phyloP scores from a whole-genome alignment of 2,888 invertebrate species.

The Rhingia rostrata region DNA sequence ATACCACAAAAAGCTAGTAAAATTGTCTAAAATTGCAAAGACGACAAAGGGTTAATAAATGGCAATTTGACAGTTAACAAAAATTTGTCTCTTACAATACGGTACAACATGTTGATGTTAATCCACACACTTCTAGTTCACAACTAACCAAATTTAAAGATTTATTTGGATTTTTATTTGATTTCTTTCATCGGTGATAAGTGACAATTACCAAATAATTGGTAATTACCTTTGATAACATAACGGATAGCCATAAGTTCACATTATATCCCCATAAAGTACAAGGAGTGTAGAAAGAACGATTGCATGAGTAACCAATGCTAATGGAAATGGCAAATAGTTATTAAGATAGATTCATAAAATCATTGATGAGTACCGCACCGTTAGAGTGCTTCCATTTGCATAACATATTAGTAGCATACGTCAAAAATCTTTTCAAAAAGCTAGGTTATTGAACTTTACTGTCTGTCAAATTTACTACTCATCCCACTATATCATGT shows the following conservation, averaged over 20 bases:
- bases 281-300: neutral
- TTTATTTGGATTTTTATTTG: slow-evolving; percentile 34
- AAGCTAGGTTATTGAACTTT: neutral
- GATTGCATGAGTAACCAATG: neutral
- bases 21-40: slow-evolving; percentile 31
- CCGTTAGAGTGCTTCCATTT: neutral
- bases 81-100: slow-evolving; percentile 13
- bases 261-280: neutral
- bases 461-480: neutral
- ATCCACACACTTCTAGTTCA: slow-evolving; percentile 7
- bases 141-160: slow-evolving; percentile 19
- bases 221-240: slow-evolving; percentile 13
- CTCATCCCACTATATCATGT: too few relatives aligned
- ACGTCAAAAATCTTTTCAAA: neutral
- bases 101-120: slow-evolving; percentile 41
- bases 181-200: slow-evolving; percentile 6
- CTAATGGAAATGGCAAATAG: neutral
- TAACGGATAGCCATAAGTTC: neutral
- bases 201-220: slow-evolving; percentile 21
- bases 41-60: slow-evolving; percentile 6
- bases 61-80: neutral
- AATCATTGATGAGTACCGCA: too few relatives aligned
- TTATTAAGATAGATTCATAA: neutral
- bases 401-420: neutral
- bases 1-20: slow-evolving; percentile 1